Evolutionary conservation across 2,113 vertebrate species (phyloP), one percentile per base, ranked within the genome.

Genomic region (Chionodraco myersi): DNA sequence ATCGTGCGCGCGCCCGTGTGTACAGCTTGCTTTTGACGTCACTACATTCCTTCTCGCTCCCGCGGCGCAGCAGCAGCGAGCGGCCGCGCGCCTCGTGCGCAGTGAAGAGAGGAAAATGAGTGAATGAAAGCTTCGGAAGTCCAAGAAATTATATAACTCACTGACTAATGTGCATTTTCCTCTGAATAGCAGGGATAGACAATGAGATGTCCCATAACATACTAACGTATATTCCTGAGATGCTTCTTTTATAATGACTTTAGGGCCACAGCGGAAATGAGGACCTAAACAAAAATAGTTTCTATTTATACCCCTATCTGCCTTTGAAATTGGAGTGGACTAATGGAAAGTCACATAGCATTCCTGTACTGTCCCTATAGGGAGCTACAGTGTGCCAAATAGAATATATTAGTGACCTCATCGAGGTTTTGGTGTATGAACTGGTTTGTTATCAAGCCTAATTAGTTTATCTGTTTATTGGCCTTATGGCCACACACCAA

Each of bases 11-110:
- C 30, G 61, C 69, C 59, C 61, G 75, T 3, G 77, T 52, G 83
- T 63, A 61, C 71, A 10, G 48, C 78, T 86, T 89, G 79, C 80
- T 84, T 91, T 88, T 95, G 92, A 95, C 95, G 95, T 95, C 95
- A 95, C 77, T 88, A 48, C 93, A 92, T 93, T 92, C 92, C 91
- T 48, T 52, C 89, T 90, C 82, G 84, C 76, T 80, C 86, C 75
- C 86, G 81, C 69, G 56, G 73, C 34, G 67, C 45, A 68, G 79
- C 65, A 47, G 82, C 70, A 52, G 59, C 69, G 15, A 2, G 65
- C 84, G 72, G 78, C 23, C 44, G 77, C 88, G 85, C 51, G 86
- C 84, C 41, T 79, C 26, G 74, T 47, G 10, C 73, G n/a, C 64
- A 68, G 63, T 8, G 61, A 12, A 48, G 79, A 49, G 61, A 66